These are phyloP conservation scores for Athetis lepigone DNA, from an alignment of 2,888 invertebrate genomes.

Conservation along the genomic window DNA sequence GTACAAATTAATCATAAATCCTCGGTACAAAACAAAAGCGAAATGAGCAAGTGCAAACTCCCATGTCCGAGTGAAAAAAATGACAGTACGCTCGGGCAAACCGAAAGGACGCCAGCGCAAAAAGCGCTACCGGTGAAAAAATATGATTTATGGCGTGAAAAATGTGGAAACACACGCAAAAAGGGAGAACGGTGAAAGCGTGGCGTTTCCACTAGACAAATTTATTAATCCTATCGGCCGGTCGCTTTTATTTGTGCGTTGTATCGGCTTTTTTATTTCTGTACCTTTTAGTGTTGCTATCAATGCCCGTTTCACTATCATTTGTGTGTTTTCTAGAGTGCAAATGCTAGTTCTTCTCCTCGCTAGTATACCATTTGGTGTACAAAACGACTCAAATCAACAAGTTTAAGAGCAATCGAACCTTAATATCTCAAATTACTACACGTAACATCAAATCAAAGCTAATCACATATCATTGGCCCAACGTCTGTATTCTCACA, in stretches of 20 bases:
- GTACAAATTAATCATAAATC: conserved; percentile 84
- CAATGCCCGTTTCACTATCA: conserved; percentile 46
- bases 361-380: neutral
- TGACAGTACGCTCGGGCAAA: conserved; percentile 87
- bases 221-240: conserved; percentile 88
- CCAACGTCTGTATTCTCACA: conserved; percentile 51
- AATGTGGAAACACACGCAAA: conserved; percentile 90
- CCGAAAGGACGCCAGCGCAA: conserved; percentile 88
- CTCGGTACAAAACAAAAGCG: conserved; percentile 85
- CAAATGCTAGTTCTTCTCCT: neutral
- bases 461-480: conserved; percentile 53
- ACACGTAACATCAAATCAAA: conserved; percentile 44
- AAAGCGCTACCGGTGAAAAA: conserved; percentile 90
- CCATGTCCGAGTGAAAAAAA: conserved; percentile 88
- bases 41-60: conserved; percentile 85
- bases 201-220: conserved; percentile 87
- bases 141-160: conserved; percentile 91
- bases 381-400: conserved; percentile 9
- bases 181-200: conserved; percentile 87
- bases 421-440: conserved; percentile 33
- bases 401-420: conserved; percentile 35
- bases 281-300: conserved; percentile 48
- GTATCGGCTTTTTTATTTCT: conserved; percentile 69
- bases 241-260: conserved; percentile 76
- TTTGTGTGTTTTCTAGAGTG: neutral